phyloP scores from a whole-genome alignment of 2,797 vertebrate species.

The Lateolabrax maculatus region DNA sequence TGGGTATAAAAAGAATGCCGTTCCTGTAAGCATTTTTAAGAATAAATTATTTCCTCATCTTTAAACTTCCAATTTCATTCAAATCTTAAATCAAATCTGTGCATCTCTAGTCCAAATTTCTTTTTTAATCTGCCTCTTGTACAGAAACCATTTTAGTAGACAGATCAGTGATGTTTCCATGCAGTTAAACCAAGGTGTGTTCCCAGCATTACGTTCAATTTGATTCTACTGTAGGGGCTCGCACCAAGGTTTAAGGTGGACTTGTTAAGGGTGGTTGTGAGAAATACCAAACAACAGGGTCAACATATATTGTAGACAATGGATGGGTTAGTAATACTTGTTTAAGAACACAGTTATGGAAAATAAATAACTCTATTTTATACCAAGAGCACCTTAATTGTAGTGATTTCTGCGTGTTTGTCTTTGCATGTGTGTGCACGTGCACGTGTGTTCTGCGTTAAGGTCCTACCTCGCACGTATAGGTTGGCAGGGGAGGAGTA shows the following conservation, averaged over 20 bases:
- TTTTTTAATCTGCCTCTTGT: constrained; percentile 64
- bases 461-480: constrained; percentile 99
- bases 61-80: constrained; percentile 36
- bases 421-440: constrained; percentile 38
- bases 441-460: constrained; percentile 47
- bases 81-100: constrained; percentile 29
- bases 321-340: constrained; percentile 82
- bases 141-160: constrained; percentile 72
- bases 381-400: constrained; percentile 45
- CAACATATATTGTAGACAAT: constrained; percentile 80
- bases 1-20: constrained; percentile 21
- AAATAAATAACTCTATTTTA: constrained; percentile 54
- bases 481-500: constrained; percentile 98
- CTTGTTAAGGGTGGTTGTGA: constrained; percentile 77
- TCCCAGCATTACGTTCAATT: constrained; percentile 19
- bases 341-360: constrained; percentile 65
- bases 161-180: constrained; percentile 76
- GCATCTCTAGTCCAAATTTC: constrained; percentile 21
- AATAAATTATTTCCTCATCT: background rate
- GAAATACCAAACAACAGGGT: constrained; percentile 76
- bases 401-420: constrained; percentile 37
- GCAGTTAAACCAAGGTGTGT: constrained; percentile 80
- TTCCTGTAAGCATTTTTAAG: constrained; percentile 2
- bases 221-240: constrained; percentile 27
- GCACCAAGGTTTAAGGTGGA: constrained; percentile 79